These are phyloP conservation scores for Hybognathus amarus DNA, from an alignment of 2,797 vertebrate species.

Conservation along the genomic window DNA sequence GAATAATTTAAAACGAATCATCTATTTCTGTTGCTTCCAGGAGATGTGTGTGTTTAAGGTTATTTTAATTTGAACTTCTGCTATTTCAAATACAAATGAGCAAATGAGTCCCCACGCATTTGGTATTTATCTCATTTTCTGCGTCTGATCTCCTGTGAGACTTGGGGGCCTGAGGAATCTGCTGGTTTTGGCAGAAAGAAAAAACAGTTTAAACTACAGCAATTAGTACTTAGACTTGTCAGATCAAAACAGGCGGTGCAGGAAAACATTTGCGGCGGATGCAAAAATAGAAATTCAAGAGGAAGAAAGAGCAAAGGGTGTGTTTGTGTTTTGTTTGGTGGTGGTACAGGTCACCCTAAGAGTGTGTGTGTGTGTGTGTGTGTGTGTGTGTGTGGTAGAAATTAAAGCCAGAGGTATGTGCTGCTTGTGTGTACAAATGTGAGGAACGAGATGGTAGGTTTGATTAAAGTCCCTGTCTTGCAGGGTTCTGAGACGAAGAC, in stretches of 20 bases:
- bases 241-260: constrained; percentile 39
- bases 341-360: constrained; percentile 48
- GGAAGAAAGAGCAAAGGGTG: constrained; percentile 68
- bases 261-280: constrained; percentile 11
- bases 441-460: constrained; percentile 65
- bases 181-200: constrained; percentile 55
- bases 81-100: constrained; percentile 76
- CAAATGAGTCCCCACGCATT: constrained; percentile 74
- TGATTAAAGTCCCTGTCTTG: constrained; percentile 80
- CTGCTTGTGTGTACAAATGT: constrained; percentile 19
- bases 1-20: constrained; percentile 83
- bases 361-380: neutral
- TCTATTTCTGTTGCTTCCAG: constrained; percentile 75
- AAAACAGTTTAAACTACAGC: constrained; percentile 56
- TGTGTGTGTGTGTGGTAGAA: neutral
- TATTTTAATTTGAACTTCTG: constrained; percentile 81
- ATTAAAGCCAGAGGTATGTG: neutral
- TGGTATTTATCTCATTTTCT: constrained; percentile 62
- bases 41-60: constrained; percentile 79
- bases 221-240: constrained; percentile 64
- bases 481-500: constrained; percentile 71
- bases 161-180: constrained; percentile 45
- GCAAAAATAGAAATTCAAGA: constrained; percentile 41
- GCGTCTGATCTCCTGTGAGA: constrained; percentile 49
- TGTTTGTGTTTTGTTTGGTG: constrained; percentile 54